Evolutionary conservation across 2,113 vertebrate species (phyloP).

Genomic region (Periophthalmodon schlosseri): DNA sequence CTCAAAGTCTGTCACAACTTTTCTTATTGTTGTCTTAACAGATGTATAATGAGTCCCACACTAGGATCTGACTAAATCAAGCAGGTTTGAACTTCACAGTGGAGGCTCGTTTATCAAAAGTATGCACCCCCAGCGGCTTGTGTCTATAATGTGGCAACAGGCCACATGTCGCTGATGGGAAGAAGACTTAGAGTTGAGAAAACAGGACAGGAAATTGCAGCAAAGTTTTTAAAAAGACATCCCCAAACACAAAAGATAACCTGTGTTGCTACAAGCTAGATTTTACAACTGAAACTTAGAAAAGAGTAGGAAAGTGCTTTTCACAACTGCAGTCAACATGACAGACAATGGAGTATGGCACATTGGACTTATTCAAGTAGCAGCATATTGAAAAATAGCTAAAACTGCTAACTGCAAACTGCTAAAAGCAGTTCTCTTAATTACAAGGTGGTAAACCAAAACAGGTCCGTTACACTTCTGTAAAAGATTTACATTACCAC

Average conservation of each 20-base stretch:
- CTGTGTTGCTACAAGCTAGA: conserved; percentile 1
- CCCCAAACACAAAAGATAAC: conserved; percentile 29
- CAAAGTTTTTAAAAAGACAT: conserved; percentile 50
- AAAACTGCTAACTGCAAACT: too few relatives aligned
- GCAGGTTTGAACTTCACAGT: conserved; percentile 25
- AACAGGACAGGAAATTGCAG: conserved; percentile 80
- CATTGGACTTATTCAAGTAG: background rate
- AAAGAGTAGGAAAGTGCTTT: background rate
- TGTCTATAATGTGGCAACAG: conserved; percentile 70
- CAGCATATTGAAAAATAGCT: background rate
- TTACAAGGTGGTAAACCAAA: background rate
- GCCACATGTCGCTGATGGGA: conserved; percentile 71
- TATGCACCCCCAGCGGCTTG: conserved; percentile 27
- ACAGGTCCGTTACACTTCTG: background rate
- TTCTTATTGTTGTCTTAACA: conserved; percentile 2
- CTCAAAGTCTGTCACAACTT: background rate
- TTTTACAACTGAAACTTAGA: conserved; percentile 11
- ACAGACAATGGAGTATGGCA: background rate
- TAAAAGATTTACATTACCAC: background rate
- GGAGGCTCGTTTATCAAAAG: conserved; percentile 30
- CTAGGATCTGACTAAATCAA: conserved; percentile 2
- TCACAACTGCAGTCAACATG: background rate
- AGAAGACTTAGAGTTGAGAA: conserved; percentile 72
- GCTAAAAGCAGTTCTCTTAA: background rate
- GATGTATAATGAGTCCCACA: conserved; percentile 13